Conservation (phyloP, 1,140 invertebrate genomes). For the Steinernema khuongi region DNA sequence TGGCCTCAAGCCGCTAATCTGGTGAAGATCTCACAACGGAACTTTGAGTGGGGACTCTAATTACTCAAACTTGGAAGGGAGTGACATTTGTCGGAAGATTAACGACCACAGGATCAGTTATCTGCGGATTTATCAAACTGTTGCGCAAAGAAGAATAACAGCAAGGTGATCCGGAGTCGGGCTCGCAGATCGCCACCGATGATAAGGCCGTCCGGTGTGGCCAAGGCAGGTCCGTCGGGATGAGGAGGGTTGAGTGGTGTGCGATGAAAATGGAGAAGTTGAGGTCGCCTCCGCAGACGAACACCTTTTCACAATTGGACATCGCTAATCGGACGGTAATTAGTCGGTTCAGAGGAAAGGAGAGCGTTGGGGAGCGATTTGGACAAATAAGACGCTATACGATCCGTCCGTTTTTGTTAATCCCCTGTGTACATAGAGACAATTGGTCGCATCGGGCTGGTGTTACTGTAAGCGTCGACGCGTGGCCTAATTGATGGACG, state of each 20-base stretch:
- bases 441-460: background rate
- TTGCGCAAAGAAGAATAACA: constrained; percentile 16
- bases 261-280: background rate
- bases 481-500: background rate
- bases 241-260: background rate
- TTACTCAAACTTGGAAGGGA: background rate
- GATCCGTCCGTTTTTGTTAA: constrained; percentile 9
- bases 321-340: background rate
- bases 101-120: background rate
- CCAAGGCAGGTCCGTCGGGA: too few relatives aligned
- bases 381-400: constrained; percentile 7
- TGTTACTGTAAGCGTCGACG: constrained; percentile 7
- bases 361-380: background rate
- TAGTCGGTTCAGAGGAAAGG: background rate
- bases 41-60: background rate
- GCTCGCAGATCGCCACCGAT: background rate
- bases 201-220: background rate
- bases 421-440: constrained; percentile 5
- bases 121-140: background rate
- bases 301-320: constrained; percentile 2
- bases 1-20: too few relatives aligned
- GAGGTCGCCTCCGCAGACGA: background rate
- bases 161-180: background rate
- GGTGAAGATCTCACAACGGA: too few relatives aligned
- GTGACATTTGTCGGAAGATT: background rate